Evolutionary conservation across 2,113 vertebrate genomes (phyloP), one percentile per base, ranked within the genome.

Genomic region (Otocyon megalotis): DNA sequence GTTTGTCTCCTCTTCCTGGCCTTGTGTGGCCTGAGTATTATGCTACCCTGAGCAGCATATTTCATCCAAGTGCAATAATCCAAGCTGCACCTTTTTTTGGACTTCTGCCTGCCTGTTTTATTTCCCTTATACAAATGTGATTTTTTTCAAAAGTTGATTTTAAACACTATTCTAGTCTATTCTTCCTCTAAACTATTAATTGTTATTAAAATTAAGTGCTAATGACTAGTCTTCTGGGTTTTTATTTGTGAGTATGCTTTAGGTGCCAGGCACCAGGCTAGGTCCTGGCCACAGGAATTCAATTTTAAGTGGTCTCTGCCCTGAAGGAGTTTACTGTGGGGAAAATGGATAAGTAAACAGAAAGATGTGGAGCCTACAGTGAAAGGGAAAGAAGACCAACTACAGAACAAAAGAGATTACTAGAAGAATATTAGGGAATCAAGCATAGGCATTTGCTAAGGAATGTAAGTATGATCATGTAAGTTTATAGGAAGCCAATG

Each of bases 141-240:
- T 91, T 97, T 58, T 97, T 88, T 97, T 88, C 63, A 95, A 79
- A 88, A 97, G 76, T 85, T 97, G 37, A 86, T 97, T 79, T 96
- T 97, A 98, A 98, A 98, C 98, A 98, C 92, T 98, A 97, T 96
- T 96, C 89, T 97, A 85, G 98, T 97, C 82, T 95, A 22, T 62
- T 84, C 93, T 84, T 50, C 2, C 93, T 97, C 50, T 69, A 24
- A 98, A 96, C 54, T 93, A 9, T 95, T 95, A n/a, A 80, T 97
- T 97, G 87, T 90, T 74, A 98, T 96, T 98, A 97, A 98, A 99
- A 97, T 97, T 92, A 98, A 98, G 20, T 97, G 26, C 28, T 98
- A 95, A 96, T 93, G 43, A 91, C 83, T 5, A 14, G 79, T 69
- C 43, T 37, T 63, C 48, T 80, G 80, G 58, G 58, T 95, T 82